Percentiles rank a stretch among this genome's conserved stretches.
phyloP scores from a whole-genome alignment of 2,888 invertebrate genomes.

The Tridacna gigas region DNA sequence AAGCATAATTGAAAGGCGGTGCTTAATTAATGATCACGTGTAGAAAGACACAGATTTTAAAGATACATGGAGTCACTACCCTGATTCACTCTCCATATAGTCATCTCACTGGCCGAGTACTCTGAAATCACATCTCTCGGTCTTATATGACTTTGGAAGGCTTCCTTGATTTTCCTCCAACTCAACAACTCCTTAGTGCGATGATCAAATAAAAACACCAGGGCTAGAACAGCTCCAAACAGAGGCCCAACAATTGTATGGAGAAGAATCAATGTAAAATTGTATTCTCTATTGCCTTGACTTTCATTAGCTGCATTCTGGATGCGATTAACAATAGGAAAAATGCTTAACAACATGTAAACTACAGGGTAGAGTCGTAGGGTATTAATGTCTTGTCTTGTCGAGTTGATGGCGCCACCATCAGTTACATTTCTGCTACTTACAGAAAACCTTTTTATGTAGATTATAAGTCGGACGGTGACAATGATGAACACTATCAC shows the following conservation, averaged over 20 bases:
- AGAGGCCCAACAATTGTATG: constrained; percentile 36
- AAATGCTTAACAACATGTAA: constrained; percentile 37
- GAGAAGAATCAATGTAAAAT: constrained; percentile 27
- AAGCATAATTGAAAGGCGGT: too few species aligned
- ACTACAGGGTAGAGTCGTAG: constrained; percentile 40
- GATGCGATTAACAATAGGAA: constrained; percentile 39
- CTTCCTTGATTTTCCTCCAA: background rate
- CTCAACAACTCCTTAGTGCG: constrained; percentile 27
- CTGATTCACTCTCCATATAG: too few species aligned
- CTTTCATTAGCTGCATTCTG: constrained; percentile 18
- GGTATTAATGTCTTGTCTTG: constrained; percentile 28
- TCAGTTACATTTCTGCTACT: background rate
- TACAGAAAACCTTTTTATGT: background rate
- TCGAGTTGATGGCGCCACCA: background rate
- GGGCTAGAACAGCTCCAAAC: constrained; percentile 29
- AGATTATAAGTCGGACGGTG: constrained; percentile 21
- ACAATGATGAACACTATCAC: constrained; percentile 33
- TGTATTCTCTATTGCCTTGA: background rate
- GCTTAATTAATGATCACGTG: too few species aligned
- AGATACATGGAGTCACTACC: too few species aligned
- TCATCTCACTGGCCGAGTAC: background rate
- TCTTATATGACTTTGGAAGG: background rate
- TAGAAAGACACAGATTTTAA: too few species aligned
- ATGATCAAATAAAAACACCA: constrained; percentile 46
- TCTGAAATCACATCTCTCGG: background rate